phyloP scores from a whole-genome alignment of 1,140 invertebrate genomes.

The Cryptotermes secundus region DNA sequence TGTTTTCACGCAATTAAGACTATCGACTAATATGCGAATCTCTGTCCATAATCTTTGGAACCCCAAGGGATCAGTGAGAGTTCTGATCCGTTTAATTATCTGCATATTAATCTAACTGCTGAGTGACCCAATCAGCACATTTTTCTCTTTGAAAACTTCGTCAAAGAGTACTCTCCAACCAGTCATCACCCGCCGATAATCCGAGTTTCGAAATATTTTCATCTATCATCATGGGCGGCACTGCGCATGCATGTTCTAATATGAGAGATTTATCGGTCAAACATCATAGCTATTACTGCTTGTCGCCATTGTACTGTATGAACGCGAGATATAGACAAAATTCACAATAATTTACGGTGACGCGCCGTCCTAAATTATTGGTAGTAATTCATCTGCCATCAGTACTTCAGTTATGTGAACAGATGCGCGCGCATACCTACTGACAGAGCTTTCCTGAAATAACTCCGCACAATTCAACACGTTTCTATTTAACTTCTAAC shows the following conservation, averaged over 20 bases:
- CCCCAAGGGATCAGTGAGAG: background rate
- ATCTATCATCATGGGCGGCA: background rate
- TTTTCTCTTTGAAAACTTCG: background rate
- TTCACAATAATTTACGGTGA: background rate
- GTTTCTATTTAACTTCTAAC: no score
- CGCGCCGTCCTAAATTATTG: background rate
- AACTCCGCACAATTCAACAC: no score
- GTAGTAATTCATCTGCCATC: background rate
- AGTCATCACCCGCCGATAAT: background rate
- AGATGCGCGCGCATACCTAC: no score
- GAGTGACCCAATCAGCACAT: background rate
- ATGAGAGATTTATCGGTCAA: background rate
- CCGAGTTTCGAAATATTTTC: background rate
- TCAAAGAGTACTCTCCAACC: background rate
- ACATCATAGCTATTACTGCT: background rate
- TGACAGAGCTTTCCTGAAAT: no score
- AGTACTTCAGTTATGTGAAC: background rate
- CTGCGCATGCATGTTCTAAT: background rate
- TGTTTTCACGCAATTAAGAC: no score
- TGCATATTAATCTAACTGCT: background rate
- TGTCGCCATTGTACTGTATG: slow-evolving; percentile 7
- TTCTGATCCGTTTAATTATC: background rate
- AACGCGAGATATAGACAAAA: background rate
- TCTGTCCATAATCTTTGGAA: background rate
- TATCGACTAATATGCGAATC: no score